Evolutionary conservation across 2,888 invertebrate species (phyloP), one percentile per base, ranked within the genome.

Genomic region (Epinotia demarniana): DNA sequence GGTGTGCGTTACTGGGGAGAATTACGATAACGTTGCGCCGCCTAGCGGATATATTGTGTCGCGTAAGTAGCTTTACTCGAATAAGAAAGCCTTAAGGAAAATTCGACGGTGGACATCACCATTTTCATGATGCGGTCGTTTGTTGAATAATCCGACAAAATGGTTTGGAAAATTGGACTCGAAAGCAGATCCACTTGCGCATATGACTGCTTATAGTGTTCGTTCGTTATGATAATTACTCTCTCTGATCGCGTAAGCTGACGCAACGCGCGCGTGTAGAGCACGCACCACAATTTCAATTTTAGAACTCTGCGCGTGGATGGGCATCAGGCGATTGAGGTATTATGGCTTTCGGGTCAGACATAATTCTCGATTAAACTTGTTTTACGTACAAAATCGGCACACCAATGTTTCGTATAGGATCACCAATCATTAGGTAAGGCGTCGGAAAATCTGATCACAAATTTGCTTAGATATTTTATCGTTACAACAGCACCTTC

Each of bases 181-280:
- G n/a, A 53, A n/a, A 53, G n/a, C 16, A 27, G 6, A 67, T 18
- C 18, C 49, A 46, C 57, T 23, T 33, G 8, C 68, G 23, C 43
- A 58, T 61, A 18, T 49, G 16, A n/a, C 46, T 8, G n/a, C 53
- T 53, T n/a, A 53, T 23, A 12, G 11, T 58, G 18, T 27, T 49
- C 46, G 67, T 12, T 53, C 19, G 18, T 75, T 70, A 75, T 64
- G 74, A 60, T 75, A 75, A 75, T 75, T 27, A 23, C 64, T 60
- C 66, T 66, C 73, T 61, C 60, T 63, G 70, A 70, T 75, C 75
- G 70, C 75, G 64, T 75, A 75, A 70, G 60, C 64, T 75, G 70
- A 70, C 64, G 70, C 64, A 70, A 75, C 64, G 23, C 53, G 49
- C 64, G 70, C 53, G 75, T 39, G 64, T 39, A 39, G 27, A 19